phyloP scores from a whole-genome alignment of 2,113 vertebrate genomes.

The Caracal caracal region DNA sequence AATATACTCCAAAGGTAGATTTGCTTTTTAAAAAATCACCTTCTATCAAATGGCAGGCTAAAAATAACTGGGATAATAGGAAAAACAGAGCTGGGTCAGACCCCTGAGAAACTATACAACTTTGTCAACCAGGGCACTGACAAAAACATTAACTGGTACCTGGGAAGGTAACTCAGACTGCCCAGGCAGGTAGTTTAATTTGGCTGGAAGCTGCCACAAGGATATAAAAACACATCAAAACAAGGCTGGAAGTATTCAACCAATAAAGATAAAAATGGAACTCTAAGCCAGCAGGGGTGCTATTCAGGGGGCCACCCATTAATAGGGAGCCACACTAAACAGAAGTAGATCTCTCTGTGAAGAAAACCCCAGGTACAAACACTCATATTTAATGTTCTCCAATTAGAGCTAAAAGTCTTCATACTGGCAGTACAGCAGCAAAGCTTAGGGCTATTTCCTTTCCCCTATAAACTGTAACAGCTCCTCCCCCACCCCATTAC shows the following conservation, averaged over 20 bases:
- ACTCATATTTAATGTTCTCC: background rate
- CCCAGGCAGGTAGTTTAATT: background rate
- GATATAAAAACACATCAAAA: constrained; percentile 19
- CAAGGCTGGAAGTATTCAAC: background rate
- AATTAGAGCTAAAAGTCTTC: background rate
- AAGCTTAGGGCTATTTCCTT: background rate
- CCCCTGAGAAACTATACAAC: constrained; percentile 2
- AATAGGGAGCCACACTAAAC: background rate
- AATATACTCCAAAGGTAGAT: background rate
- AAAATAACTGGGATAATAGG: background rate
- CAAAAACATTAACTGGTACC: background rate
- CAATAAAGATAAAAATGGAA: background rate
- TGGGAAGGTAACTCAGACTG: background rate
- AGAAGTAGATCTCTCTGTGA: background rate
- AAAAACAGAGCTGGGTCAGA: background rate
- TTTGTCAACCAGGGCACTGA: background rate
- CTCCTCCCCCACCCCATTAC: background rate
- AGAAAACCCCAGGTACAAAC: background rate
- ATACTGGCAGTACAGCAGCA: background rate
- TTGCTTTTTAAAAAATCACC: background rate
- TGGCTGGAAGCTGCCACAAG: background rate
- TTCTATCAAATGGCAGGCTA: background rate
- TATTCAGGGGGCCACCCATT: background rate
- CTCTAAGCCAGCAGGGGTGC: background rate
- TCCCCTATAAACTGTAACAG: background rate